A percentile compares a stretch with the other conserved stretches of the same genome.
Conservation (phyloP, 35 echinoderm and acorn worm species). For the Diadema setosum region DNA sequence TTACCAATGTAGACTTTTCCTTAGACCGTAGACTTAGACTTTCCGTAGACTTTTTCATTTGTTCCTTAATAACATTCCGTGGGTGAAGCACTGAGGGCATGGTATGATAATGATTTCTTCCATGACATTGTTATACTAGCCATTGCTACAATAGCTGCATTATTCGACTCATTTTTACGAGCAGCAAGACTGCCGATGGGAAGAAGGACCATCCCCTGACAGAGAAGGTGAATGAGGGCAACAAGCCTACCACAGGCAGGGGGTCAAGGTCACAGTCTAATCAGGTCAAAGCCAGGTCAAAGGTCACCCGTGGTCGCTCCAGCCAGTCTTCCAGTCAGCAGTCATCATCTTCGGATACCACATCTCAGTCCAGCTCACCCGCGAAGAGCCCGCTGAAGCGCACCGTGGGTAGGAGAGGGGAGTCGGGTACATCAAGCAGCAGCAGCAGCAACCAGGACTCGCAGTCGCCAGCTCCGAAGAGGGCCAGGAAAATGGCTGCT, state of each 20-base stretch:
- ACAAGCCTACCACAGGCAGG: neutral
- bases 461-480: neutral
- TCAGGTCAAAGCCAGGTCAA: neutral
- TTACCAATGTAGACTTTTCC: too few relatives aligned
- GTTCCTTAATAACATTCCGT: too few relatives aligned
- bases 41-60: too few relatives aligned
- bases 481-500: neutral
- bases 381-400: neutral
- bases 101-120: too few relatives aligned
- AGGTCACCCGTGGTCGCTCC: neutral
- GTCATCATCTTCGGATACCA: neutral
- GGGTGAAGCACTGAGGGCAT: too few relatives aligned
- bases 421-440: neutral
- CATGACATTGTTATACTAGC: too few relatives aligned
- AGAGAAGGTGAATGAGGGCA: slow-evolving; percentile 10
- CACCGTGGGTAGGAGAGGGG: neutral
- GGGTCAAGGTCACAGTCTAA: neutral
- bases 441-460: neutral
- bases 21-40: too few relatives aligned
- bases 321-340: slow-evolving; percentile 8
- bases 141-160: neutral
- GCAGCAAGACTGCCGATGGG: neutral
- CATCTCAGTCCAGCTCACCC: neutral
- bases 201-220: slow-evolving; percentile 1
- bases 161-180: neutral